phyloP scores from a whole-genome alignment of 2,113 vertebrate species.

The Oryzias curvinotus region DNA sequence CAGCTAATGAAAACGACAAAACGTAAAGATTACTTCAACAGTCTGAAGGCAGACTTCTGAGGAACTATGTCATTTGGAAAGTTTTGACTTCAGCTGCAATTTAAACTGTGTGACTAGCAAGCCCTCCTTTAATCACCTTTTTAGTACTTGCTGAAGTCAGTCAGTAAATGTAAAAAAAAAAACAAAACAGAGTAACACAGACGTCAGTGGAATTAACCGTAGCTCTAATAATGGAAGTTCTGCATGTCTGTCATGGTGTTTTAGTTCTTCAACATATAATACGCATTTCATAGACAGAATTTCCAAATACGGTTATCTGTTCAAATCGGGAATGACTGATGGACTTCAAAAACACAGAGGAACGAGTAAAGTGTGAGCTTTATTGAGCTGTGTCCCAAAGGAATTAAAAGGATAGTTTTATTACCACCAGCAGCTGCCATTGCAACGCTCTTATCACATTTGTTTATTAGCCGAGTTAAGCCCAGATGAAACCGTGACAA shows the following conservation, averaged over 20 bases:
- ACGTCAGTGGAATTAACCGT: slow-evolving; percentile 25
- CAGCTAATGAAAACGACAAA: slow-evolving; percentile 13
- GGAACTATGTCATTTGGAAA: slow-evolving; percentile 36
- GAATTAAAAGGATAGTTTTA: no score
- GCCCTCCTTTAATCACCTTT: slow-evolving; percentile 14
- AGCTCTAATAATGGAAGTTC: slow-evolving; percentile 34
- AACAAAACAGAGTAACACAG: slow-evolving; percentile 20
- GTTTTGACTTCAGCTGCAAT: slow-evolving; percentile 32
- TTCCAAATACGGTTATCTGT: no score
- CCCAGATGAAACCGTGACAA: no score
- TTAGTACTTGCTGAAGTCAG: slow-evolving; percentile 36
- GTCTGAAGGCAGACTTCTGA: slow-evolving; percentile 35
- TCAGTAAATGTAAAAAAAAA: slow-evolving; percentile 9
- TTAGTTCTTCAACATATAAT: slow-evolving; percentile 33
- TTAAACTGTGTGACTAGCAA: slow-evolving; percentile 18
- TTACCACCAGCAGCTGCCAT: no score
- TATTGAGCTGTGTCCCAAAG: no score
- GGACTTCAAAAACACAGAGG: no score
- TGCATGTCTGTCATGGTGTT: slow-evolving; percentile 13
- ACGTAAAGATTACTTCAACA: background rate
- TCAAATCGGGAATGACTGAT: no score
- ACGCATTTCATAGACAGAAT: background rate
- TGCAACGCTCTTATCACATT: no score
- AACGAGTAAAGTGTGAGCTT: no score
- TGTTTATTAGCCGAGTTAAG: no score